These are phyloP conservation scores for Lamellibrachia satsuma DNA, from an alignment of 2,888 invertebrate genomes.

Conservation along the genomic window DNA sequence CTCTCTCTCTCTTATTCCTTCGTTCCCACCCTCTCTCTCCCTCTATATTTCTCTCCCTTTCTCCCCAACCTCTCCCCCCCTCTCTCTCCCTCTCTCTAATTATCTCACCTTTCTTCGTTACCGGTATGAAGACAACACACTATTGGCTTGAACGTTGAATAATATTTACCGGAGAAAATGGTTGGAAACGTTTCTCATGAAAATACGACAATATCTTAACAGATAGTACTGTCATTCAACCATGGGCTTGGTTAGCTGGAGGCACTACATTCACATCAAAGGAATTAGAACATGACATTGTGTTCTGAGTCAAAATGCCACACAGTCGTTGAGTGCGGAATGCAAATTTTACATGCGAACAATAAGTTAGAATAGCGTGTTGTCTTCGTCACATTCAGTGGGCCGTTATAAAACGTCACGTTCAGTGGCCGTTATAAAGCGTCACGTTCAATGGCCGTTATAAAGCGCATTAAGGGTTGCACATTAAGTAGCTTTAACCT, in stretches of 20 bases:
- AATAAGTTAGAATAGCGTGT: not conserved
- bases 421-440: not conserved
- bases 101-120: too few species aligned
- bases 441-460: not conserved
- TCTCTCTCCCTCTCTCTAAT: not conserved
- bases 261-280: not conserved
- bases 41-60: not conserved
- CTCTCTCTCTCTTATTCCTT: not conserved
- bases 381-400: not conserved
- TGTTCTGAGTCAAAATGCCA: not conserved
- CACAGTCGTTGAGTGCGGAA: not conserved
- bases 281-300: not conserved
- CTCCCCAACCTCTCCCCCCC: not conserved
- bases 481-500: not conserved
- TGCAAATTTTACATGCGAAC: not conserved
- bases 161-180: too few species aligned
- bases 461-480: not conserved
- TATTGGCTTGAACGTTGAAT: too few species aligned
- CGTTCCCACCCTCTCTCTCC: not conserved
- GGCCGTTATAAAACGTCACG: not conserved
- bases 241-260: not conserved
- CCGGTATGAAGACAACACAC: too few species aligned
- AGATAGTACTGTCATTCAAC: too few species aligned
- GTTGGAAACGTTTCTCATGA: too few species aligned
- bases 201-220: too few species aligned